Percentiles rank a stretch among this genome's conserved stretches.
These are phyloP conservation scores for Galeruca laticollis DNA, from an alignment of 2,888 invertebrate species.

Conservation along the genomic window DNA sequence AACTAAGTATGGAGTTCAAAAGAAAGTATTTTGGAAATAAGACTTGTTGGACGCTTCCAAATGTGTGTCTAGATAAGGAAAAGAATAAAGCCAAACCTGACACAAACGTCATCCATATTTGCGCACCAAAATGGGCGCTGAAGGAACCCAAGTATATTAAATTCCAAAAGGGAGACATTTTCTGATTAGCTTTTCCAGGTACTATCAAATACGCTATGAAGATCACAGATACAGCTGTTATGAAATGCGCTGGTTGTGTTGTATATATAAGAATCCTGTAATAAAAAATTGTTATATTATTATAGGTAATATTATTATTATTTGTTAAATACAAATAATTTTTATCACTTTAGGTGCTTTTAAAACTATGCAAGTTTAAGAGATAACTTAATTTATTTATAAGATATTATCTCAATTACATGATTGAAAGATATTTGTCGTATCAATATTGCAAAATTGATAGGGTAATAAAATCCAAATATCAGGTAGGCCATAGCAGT, in stretches of 20 bases:
- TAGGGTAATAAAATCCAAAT: constrained; percentile 16
- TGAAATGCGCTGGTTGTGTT: constrained; percentile 84
- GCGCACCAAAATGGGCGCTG: constrained; percentile 86
- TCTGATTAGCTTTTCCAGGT: constrained; percentile 59
- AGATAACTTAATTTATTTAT: too few species aligned
- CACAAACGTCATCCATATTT: constrained; percentile 94
- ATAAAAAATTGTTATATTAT: constrained; percentile 47
- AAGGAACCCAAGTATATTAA: constrained; percentile 83
- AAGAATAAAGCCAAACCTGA: constrained; percentile 90
- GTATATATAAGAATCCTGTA: constrained; percentile 79
- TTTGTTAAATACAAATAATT: too few species aligned
- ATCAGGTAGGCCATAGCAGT: constrained; percentile 27
- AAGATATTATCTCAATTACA: too few species aligned
- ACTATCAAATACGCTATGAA: constrained; percentile 69
- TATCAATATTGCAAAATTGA: constrained; percentile 5
- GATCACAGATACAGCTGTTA: constrained; percentile 75
- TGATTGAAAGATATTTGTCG: too few species aligned
- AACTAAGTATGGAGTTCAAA: constrained; percentile 80
- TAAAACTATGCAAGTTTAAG: too few species aligned
- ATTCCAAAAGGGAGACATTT: constrained; percentile 68
- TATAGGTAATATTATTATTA: background rate
- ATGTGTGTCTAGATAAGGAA: constrained; percentile 85
- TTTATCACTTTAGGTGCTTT: too few species aligned
- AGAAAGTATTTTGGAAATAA: constrained; percentile 90
- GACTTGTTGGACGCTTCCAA: constrained; percentile 88